phyloP scores from a whole-genome alignment of 2,888 invertebrate genomes.

The Pollenia amentaria region DNA sequence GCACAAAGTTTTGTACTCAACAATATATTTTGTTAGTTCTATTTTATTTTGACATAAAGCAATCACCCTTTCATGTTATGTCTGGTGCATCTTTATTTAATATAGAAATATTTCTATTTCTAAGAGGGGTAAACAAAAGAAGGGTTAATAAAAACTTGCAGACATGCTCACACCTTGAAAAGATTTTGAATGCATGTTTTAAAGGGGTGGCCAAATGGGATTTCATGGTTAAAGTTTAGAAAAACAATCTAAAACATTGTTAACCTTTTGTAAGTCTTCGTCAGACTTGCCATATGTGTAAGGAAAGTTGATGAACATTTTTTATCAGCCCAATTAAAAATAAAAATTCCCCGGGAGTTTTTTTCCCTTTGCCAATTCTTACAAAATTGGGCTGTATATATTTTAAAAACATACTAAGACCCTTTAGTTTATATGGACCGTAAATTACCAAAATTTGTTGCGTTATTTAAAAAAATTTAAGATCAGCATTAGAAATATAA shows the following conservation, averaged over 20 bases:
- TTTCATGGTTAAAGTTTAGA: conserved; percentile 21
- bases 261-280: background rate
- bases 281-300: conserved; percentile 21
- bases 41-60: conserved; percentile 30
- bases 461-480: too few species aligned
- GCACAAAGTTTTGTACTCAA: background rate
- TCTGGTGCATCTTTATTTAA: conserved; percentile 58
- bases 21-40: conserved; percentile 38
- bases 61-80: conserved; percentile 50
- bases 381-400: too few species aligned
- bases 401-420: too few species aligned
- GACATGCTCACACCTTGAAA: conserved; percentile 12
- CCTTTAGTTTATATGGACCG: too few species aligned
- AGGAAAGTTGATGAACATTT: too few species aligned
- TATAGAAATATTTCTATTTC: conserved; percentile 4
- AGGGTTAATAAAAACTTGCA: background rate
- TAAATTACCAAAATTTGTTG: too few species aligned
- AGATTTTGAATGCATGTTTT: background rate
- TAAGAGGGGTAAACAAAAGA: background rate
- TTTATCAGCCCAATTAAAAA: too few species aligned
- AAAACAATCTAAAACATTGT: conserved; percentile 23
- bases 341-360: too few species aligned
- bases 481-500: too few species aligned
- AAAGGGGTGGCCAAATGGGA: conserved; percentile 47
- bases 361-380: too few species aligned